These are phyloP conservation scores for Megaceryle maxima DNA, from an alignment of 2,113 vertebrate genomes.

Conservation along the genomic window DNA sequence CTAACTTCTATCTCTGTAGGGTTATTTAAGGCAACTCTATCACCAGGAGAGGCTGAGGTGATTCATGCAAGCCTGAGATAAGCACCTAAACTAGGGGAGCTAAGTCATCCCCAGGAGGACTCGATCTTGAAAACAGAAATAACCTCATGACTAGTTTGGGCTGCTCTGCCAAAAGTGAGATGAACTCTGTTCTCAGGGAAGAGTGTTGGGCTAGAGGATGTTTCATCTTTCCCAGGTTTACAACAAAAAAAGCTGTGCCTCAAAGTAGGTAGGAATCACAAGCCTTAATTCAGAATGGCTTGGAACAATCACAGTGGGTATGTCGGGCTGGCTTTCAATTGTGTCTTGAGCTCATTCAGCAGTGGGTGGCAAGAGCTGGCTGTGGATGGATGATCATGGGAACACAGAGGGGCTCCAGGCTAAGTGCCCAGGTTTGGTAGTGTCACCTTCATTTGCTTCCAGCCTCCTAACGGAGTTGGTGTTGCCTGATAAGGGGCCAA, in stretches of 20 bases:
- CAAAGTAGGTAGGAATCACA: background rate
- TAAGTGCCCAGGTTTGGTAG: background rate
- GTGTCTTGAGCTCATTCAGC: background rate
- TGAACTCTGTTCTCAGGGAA: background rate
- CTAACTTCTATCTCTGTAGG: background rate
- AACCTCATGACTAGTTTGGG: background rate
- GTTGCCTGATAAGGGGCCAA: background rate
- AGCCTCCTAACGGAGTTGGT: background rate
- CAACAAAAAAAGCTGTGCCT: background rate
- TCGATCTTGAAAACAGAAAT: background rate
- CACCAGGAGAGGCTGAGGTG: background rate
- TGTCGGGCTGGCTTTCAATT: background rate
- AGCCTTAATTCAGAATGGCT: background rate
- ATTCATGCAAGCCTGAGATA: background rate
- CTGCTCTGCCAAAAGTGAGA: background rate
- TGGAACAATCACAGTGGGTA: background rate
- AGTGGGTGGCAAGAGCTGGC: background rate
- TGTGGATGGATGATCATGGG: rapidly evolving
- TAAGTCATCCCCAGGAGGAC: background rate
- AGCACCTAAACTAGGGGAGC: background rate
- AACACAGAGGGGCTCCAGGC: background rate
- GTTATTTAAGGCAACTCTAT: constrained; percentile 25
- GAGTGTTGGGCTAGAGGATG: background rate
- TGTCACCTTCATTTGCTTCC: background rate
- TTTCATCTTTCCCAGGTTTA: background rate